phyloP scores from a whole-genome alignment of 2,797 vertebrate genomes.

The Delichon dasypus region DNA sequence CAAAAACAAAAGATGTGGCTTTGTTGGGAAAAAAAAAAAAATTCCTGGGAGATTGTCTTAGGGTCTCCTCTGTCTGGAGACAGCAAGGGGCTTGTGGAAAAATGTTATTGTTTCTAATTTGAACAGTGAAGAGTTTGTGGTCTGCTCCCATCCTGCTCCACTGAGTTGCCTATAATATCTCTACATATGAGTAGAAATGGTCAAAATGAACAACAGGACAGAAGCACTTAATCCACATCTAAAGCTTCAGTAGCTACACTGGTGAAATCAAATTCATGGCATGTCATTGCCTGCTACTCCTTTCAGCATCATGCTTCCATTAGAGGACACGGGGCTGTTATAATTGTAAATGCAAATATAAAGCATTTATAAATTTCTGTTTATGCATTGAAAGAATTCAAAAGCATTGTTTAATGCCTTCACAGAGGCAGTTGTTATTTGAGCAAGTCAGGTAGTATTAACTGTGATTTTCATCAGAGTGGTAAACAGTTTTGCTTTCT shows the following conservation, averaged over 20 bases:
- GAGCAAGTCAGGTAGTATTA: not conserved
- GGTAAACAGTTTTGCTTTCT: not conserved
- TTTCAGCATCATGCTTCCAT: not conserved
- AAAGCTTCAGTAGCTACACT: not conserved
- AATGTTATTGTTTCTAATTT: not conserved
- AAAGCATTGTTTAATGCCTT: not conserved
- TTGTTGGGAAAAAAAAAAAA: not conserved
- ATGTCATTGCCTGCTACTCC: not conserved
- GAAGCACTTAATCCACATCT: not conserved
- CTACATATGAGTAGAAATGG: not conserved
- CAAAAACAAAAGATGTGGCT: not conserved
- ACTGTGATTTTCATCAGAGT: not conserved
- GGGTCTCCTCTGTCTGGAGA: not conserved
- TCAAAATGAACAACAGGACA: not conserved
- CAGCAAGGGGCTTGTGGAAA: not conserved
- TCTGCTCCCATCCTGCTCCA: not conserved
- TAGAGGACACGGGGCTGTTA: not conserved
- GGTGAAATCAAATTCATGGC: not conserved
- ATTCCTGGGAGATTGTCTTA: rapidly evolving
- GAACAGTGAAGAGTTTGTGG: not conserved
- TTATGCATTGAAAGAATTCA: not conserved
- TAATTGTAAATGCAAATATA: not conserved
- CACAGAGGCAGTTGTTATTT: not conserved
- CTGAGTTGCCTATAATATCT: not conserved
- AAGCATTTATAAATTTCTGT: not conserved